Percentiles rank a stretch among this genome's conserved stretches.
These are phyloP conservation scores for Tenebrio molitor DNA, from an alignment of 1,140 invertebrate genomes.

Conservation along the genomic window DNA sequence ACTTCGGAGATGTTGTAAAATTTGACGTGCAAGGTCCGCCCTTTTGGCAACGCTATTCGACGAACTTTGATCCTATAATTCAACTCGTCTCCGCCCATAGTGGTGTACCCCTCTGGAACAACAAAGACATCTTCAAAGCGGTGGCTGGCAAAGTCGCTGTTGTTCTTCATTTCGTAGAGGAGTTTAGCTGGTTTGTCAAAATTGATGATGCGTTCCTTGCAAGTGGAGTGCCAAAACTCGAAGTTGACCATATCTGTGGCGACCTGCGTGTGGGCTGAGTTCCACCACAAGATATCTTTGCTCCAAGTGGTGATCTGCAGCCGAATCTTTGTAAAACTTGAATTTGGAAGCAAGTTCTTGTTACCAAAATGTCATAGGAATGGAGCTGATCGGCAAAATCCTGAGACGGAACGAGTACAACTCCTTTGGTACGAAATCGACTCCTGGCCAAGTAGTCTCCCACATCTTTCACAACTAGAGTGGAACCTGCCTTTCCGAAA, in stretches of 20 bases:
- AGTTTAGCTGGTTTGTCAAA: slow-evolving; percentile 20
- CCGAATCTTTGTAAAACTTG: background rate
- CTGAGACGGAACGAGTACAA: slow-evolving; percentile 1
- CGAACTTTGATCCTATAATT: background rate
- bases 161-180: slow-evolving; percentile 17
- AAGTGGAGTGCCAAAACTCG: background rate
- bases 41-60: background rate
- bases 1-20: background rate
- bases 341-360: too few species aligned
- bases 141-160: too few species aligned
- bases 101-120: background rate
- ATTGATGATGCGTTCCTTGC: background rate
- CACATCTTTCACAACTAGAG: background rate
- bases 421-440: background rate
- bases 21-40: background rate
- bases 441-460: background rate
- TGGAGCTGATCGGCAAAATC: background rate
- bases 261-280: background rate
- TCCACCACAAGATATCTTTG: slow-evolving; percentile 17
- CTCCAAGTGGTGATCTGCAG: background rate
- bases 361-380: slow-evolving; percentile 6
- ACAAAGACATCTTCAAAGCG: background rate
- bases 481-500: background rate
- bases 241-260: background rate
- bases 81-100: background rate